Evolutionary conservation across 1,140 invertebrate genomes (phyloP).

Genomic region (Cyphomyrmex costatus): DNA sequence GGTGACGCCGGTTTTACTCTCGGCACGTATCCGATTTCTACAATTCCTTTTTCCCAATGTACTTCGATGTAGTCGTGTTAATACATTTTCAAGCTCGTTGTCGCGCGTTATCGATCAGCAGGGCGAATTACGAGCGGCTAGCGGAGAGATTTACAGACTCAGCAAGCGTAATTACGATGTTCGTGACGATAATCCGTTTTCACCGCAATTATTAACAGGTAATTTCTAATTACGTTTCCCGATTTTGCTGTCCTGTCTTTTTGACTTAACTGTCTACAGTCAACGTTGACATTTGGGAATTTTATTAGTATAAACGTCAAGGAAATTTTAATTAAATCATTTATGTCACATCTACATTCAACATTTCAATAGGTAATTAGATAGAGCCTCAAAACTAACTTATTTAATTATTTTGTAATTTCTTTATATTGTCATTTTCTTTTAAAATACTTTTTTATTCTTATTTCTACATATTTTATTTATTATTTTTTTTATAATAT

Average conservation of each 20-base stretch:
- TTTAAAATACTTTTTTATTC: neutral
- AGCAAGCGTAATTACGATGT: conserved; percentile 48
- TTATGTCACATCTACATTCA: conserved; percentile 12
- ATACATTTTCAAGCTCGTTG: conserved; percentile 49
- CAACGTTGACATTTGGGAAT: conserved; percentile 16
- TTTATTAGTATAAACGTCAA: conserved; percentile 6
- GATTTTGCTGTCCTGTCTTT: conserved; percentile 31
- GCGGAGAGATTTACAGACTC: conserved; percentile 31
- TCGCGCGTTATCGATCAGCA: conserved; percentile 56
- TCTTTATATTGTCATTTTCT: neutral
- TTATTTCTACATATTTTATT: neutral
- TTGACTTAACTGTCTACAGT: neutral
- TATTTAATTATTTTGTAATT: neutral
- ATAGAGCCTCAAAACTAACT: neutral
- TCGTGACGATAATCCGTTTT: conserved; percentile 51
- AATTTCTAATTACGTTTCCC: conserved; percentile 55
- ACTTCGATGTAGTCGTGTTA: conserved; percentile 22
- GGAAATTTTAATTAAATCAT: conserved; percentile 20
- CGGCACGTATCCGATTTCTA: conserved; percentile 41
- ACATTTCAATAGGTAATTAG: conserved; percentile 7
- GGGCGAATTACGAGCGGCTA: conserved; percentile 44
- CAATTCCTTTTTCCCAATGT: conserved; percentile 30
- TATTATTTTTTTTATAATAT: neutral
- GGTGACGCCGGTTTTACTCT: conserved; percentile 26
- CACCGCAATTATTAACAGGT: conserved; percentile 52